A percentile compares a stretch with the other conserved stretches of the same genome.
Evolutionary conservation across 2,888 invertebrate species (phyloP).

Genomic region (Chloroclysta siterata): DNA sequence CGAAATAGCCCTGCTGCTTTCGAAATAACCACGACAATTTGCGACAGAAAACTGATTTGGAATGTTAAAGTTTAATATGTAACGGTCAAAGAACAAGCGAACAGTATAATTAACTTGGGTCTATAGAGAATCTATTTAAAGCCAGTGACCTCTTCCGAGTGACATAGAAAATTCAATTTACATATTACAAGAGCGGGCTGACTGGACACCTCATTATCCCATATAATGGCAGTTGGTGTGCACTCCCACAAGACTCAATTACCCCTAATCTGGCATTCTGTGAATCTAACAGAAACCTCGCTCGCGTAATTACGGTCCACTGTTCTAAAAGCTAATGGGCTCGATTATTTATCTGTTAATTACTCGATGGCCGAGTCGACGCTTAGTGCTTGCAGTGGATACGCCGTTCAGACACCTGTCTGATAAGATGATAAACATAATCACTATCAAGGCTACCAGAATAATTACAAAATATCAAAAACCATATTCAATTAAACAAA

Average conservation of each 20-base stretch:
- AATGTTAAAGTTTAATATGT: no score
- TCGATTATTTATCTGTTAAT: slow-evolving; percentile 76
- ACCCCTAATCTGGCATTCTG: slow-evolving; percentile 79
- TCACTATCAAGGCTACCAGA: neutral
- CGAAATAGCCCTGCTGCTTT: no score
- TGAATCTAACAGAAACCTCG: slow-evolving; percentile 73
- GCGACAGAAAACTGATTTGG: no score
- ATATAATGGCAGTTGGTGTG: slow-evolving; percentile 73
- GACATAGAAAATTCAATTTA: slow-evolving; percentile 77
- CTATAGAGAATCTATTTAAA: slow-evolving; percentile 49
- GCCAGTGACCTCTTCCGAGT: slow-evolving; percentile 56
- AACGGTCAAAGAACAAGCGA: slow-evolving; percentile 9
- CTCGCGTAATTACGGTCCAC: slow-evolving; percentile 73
- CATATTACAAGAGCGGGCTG: slow-evolving; percentile 74
- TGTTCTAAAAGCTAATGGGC: slow-evolving; percentile 70
- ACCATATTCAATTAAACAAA: no score
- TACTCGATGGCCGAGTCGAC: slow-evolving; percentile 42
- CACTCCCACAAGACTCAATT: slow-evolving; percentile 79
- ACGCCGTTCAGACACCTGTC: neutral
- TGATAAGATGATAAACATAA: slow-evolving; percentile 11
- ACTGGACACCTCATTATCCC: slow-evolving; percentile 82
- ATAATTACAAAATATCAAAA: no score
- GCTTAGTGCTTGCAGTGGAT: slow-evolving; percentile 12
- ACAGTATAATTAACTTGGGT: slow-evolving; percentile 26
- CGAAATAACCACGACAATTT: no score